phyloP scores from a whole-genome alignment of 2,797 vertebrate genomes.

The Oreonectes daqikongensis region DNA sequence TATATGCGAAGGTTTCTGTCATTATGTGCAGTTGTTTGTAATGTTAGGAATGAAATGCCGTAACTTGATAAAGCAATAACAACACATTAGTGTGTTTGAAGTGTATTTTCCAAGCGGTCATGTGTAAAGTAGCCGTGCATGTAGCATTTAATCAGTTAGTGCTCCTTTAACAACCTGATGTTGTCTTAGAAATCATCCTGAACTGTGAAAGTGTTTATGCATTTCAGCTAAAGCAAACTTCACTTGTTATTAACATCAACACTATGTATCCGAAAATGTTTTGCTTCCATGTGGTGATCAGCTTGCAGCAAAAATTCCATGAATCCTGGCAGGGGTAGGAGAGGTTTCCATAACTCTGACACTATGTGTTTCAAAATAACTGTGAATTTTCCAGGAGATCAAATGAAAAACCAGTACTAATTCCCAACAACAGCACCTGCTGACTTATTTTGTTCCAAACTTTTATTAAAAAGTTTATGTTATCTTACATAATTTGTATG shows the following conservation, averaged over 20 bases:
- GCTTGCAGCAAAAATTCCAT: slow-evolving; percentile 58
- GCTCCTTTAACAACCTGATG: slow-evolving; percentile 60
- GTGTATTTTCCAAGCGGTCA: slow-evolving; percentile 46
- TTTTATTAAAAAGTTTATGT: slow-evolving; percentile 1
- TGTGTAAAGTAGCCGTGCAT: slow-evolving; percentile 44
- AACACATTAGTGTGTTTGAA: slow-evolving; percentile 32
- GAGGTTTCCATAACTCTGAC: slow-evolving; percentile 63
- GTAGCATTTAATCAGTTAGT: slow-evolving; percentile 54
- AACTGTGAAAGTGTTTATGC: slow-evolving; percentile 62
- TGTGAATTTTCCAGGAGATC: slow-evolving; percentile 55
- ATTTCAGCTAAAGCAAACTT: slow-evolving; percentile 61
- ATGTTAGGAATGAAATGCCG: slow-evolving; percentile 9
- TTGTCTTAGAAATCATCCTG: slow-evolving; percentile 54
- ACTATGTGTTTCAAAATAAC: slow-evolving; percentile 55
- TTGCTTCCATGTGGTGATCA: slow-evolving; percentile 63
- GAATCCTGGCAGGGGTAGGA: slow-evolving; percentile 68
- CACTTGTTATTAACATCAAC: slow-evolving; percentile 13
- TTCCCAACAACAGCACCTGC: slow-evolving; percentile 19
- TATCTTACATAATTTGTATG: not conserved
- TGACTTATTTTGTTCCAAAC: not conserved
- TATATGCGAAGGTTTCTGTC: not conserved
- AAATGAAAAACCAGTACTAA: slow-evolving; percentile 59
- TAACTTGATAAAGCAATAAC: slow-evolving; percentile 28
- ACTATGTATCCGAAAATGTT: slow-evolving; percentile 27
- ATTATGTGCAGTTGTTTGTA: not conserved